Evolutionary conservation across 2,113 vertebrate genomes (phyloP), one percentile per base, ranked within the genome.

Genomic region (Corythaeola cristata): DNA sequence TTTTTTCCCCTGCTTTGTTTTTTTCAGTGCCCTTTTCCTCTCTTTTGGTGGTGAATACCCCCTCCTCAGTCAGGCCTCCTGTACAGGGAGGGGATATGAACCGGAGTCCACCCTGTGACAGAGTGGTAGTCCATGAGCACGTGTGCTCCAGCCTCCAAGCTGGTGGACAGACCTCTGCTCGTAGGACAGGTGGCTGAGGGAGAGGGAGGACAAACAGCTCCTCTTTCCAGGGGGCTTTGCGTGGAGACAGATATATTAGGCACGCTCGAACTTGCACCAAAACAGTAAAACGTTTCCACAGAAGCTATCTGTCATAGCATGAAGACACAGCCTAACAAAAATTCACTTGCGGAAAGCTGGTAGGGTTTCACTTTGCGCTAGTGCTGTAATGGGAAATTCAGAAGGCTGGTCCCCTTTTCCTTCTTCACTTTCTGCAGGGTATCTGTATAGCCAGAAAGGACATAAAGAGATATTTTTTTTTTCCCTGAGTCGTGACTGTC

Each of bases 61-160:
- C 4, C 15, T 85, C 23, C 13, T 2, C 21, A 39, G 52, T 3
- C 55, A 67, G n/a, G 11, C 12, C 22, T 74, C 28, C 72, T 86
- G 63, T 89, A 41, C 82, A 77, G 68, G 55, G 33, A 44, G 9
- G 37, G 41, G 9, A 19, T 63, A 81, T 56, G 66, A 89, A 33
- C 45, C 5, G 2, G 14, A 80, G 32, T 32, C 15, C 4, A 5
- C 17, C 21, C 41, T 0, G 0, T 79, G 76, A 30, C 28, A 59
- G 56, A 32, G 24, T 44, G 49, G 16, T 44, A 80, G 23, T 55
- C 47, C 52, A 19, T 3, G 19, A 81, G 28, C 10, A 0, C 11
- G 22, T 28, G 22, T 28, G 41, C 47, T 86, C 20, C 62, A 77
- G 2, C 6, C 22, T 58, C 52, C 1, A 4, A 71, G 35, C 41